These are phyloP conservation scores for Elgaria multicarinata DNA, from an alignment of 2,113 vertebrate species.

Conservation along the genomic window DNA sequence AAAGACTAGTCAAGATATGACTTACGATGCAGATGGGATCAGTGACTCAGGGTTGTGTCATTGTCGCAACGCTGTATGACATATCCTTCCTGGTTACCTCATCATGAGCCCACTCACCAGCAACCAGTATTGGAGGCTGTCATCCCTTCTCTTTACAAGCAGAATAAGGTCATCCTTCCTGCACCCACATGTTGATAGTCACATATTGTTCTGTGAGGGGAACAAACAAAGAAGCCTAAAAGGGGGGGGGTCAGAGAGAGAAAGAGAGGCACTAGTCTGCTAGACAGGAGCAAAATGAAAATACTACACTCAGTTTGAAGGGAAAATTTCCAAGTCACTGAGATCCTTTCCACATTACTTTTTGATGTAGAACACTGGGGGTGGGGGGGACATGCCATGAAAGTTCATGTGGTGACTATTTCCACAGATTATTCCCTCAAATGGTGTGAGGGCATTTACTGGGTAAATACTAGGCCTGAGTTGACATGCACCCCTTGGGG, in stretches of 20 bases:
- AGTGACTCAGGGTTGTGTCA: neutral
- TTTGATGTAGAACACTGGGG: neutral
- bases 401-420: neutral
- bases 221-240: neutral
- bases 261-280: neutral
- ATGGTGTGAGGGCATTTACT: rapidly evolving
- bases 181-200: neutral
- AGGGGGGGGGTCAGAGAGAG: too few relatives aligned
- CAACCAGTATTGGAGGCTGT: neutral
- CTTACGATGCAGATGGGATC: neutral
- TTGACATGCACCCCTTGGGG: neutral
- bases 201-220: neutral
- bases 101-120: neutral
- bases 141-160: neutral
- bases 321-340: neutral
- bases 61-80: neutral
- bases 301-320: neutral
- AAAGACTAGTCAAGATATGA: neutral
- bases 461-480: neutral
- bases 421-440: neutral
- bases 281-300: neutral
- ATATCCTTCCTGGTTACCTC: constrained; percentile 5
- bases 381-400: too few relatives aligned
- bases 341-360: neutral
- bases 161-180: neutral